A percentile compares a stretch with the other conserved stretches of the same genome.
These are phyloP conservation scores for Hemicentrotus pulcherrimus DNA, from an alignment of 35 echinoderm and acorn worm genomes.

Conservation along the genomic window DNA sequence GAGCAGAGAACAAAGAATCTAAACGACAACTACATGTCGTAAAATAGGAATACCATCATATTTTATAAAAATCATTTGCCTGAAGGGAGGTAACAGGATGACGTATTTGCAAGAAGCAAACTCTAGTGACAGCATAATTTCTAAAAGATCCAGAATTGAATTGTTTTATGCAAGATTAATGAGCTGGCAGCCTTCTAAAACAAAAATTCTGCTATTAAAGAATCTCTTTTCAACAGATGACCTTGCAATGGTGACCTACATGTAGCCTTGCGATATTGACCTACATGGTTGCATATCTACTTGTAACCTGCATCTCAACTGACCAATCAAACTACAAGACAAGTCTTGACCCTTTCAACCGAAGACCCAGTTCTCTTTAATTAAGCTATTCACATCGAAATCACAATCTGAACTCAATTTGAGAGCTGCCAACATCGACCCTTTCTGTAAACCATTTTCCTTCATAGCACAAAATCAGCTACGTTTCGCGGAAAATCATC, in stretches of 20 bases:
- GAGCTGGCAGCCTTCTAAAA: no score
- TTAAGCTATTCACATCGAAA: not conserved
- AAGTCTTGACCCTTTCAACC: not conserved
- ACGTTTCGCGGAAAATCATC: no score
- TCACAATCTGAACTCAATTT: not conserved
- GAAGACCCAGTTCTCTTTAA: not conserved
- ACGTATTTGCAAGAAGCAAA: no score
- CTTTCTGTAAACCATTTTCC: no score
- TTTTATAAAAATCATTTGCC: no score
- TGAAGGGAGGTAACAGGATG: no score
- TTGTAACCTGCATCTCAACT: not conserved
- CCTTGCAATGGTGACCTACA: not conserved
- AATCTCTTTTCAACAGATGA: not conserved
- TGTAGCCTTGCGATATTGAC: not conserved
- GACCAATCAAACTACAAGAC: not conserved
- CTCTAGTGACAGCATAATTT: not conserved
- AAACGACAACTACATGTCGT: no score
- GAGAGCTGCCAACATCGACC: not conserved
- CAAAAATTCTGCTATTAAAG: not conserved
- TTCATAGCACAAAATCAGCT: no score
- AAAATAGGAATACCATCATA: no score
- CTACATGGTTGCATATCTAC: not conserved
- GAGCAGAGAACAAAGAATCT: no score
- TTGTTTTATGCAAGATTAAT: not conserved
- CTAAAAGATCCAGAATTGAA: not conserved